A percentile compares a stretch with the other conserved stretches of the same genome.
phyloP scores from a whole-genome alignment of 1,140 invertebrate genomes.

The Brachystomella parvula region DNA sequence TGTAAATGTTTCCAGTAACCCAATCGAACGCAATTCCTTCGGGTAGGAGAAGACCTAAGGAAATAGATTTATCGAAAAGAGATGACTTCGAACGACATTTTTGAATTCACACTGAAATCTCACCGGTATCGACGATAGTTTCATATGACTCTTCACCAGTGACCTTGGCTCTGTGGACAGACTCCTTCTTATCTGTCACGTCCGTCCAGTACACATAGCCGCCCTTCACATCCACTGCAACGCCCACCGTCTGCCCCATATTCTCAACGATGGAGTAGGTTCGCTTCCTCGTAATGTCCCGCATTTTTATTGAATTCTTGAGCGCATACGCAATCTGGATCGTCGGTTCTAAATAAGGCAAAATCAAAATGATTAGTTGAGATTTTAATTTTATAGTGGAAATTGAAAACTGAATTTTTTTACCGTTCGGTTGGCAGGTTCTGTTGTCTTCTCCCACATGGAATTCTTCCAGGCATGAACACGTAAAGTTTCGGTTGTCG shows the following conservation, averaged over 20 bases:
- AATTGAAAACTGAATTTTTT: neutral
- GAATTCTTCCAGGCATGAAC: slow-evolving; percentile 65
- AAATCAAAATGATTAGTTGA: neutral
- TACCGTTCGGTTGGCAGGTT: slow-evolving; percentile 27
- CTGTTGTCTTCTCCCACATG: slow-evolving; percentile 19
- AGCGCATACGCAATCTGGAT: slow-evolving; percentile 15
- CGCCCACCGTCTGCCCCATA: slow-evolving; percentile 53
- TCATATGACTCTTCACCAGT: slow-evolving; percentile 50
- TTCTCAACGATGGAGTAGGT: slow-evolving; percentile 4
- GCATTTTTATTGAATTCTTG: slow-evolving; percentile 16
- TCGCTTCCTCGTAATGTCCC: neutral
- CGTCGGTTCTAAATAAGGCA: neutral
- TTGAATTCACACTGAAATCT: slow-evolving; percentile 2
- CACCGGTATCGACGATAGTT: slow-evolving; percentile 47
- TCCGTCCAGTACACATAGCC: no score
- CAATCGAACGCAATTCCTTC: slow-evolving; percentile 74
- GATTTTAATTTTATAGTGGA: neutral
- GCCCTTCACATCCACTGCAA: no score
- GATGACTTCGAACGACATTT: neutral
- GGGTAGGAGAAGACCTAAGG: slow-evolving; percentile 56
- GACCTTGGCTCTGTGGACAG: slow-evolving; percentile 52
- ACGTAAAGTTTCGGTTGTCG: slow-evolving; percentile 60
- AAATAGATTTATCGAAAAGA: slow-evolving; percentile 4
- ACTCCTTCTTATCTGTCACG: slow-evolving; percentile 57
- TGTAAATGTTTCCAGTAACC: no score